A percentile compares a stretch with the other conserved stretches of the same genome.
Evolutionary conservation across 1,140 invertebrate genomes (phyloP).

Genomic region (Octopus sinensis): DNA sequence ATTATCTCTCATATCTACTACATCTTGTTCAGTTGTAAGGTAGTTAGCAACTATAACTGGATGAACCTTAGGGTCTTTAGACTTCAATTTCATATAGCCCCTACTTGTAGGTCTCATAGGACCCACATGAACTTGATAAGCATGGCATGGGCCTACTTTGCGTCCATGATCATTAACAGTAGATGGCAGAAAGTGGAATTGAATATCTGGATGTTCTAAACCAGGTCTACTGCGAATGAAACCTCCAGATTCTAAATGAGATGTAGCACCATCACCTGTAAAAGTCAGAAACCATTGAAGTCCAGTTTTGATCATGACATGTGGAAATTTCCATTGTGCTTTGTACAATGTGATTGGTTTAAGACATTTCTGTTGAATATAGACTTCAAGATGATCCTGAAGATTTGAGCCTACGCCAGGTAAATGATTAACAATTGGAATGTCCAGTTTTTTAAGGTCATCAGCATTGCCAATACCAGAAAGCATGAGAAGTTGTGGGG

Average conservation of each 20-base stretch:
- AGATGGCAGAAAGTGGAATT: conserved; percentile 62
- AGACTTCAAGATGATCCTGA: conserved; percentile 59
- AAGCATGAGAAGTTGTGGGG: conserved; percentile 87
- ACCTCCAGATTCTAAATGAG: conserved; percentile 60
- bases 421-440: conserved; percentile 53
- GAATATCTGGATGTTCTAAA: conserved; percentile 59
- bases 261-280: conserved; percentile 56
- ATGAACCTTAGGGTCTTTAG: conserved; percentile 72
- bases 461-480: conserved; percentile 83
- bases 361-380: conserved; percentile 59
- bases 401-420: conserved; percentile 59
- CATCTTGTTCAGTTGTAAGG: conserved; percentile 46
- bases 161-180: conserved; percentile 61
- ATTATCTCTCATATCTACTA: conserved; percentile 41
- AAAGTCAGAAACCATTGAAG: conserved; percentile 58
- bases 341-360: conserved; percentile 60
- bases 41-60: conserved; percentile 80
- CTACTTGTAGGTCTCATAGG: conserved; percentile 52
- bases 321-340: conserved; percentile 62
- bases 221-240: conserved; percentile 55
- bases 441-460: conserved; percentile 70
- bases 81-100: conserved; percentile 52
- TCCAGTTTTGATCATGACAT: conserved; percentile 60
- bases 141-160: conserved; percentile 51
- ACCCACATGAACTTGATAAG: conserved; percentile 57